phyloP scores from a whole-genome alignment of 2,797 vertebrate genomes.

The Syngnathus acus region DNA sequence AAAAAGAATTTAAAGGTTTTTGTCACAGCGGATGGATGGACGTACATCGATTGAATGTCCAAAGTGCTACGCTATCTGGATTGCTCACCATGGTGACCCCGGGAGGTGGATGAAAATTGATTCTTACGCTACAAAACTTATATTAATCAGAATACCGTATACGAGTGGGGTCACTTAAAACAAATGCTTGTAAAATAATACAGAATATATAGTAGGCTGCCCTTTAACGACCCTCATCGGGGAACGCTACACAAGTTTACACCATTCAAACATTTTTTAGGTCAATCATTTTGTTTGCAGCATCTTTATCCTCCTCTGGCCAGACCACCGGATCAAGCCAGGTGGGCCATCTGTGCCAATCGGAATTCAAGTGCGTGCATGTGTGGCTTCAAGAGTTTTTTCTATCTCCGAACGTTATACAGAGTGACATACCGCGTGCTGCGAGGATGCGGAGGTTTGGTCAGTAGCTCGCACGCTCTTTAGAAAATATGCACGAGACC shows the following conservation, averaged over 20 bases:
- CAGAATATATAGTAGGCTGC: too few relatives aligned
- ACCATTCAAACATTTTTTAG: slow-evolving; percentile 11
- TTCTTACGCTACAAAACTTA: too few relatives aligned
- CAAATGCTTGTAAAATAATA: too few relatives aligned
- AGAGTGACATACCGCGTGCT: slow-evolving; percentile 18
- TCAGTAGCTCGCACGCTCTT: slow-evolving; percentile 32
- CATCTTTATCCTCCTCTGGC: slow-evolving; percentile 23
- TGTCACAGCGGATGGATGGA: too few relatives aligned
- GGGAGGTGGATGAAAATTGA: too few relatives aligned
- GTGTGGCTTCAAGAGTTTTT: slow-evolving; percentile 36
- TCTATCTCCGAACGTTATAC: slow-evolving; percentile 25
- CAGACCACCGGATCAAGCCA: slow-evolving; percentile 26
- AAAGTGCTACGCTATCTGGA: too few relatives aligned
- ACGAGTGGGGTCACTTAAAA: too few relatives aligned
- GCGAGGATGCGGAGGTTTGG: slow-evolving; percentile 32
- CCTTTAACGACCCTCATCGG: neutral
- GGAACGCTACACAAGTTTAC: neutral
- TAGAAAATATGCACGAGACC: slow-evolving; percentile 6
- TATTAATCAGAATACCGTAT: too few relatives aligned
- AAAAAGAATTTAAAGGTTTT: too few relatives aligned
- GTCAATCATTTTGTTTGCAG: slow-evolving; percentile 13
- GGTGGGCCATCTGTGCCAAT: slow-evolving; percentile 41
- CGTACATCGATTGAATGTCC: too few relatives aligned
- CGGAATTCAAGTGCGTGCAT: slow-evolving; percentile 21
- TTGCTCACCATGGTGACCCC: too few relatives aligned